Percentiles rank a stretch among this genome's conserved stretches.
Evolutionary conservation across 2,888 invertebrate genomes (phyloP).

Genomic region (Steinernema carpocapsae): DNA sequence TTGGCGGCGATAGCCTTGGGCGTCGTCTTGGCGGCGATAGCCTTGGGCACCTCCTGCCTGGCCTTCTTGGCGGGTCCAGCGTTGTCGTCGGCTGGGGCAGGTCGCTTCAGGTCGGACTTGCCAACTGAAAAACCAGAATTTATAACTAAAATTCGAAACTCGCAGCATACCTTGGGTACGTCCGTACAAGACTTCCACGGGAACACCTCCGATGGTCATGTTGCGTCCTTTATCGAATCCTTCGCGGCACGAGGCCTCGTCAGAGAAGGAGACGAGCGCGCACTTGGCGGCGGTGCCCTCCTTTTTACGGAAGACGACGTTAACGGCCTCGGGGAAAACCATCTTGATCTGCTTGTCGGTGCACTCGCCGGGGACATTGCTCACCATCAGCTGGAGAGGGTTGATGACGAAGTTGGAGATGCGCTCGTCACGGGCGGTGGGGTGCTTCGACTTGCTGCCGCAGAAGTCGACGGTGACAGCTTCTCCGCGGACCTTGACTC

Average conservation of each 20-base stretch:
- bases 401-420: slow-evolving; percentile 18
- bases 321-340: slow-evolving; percentile 15
- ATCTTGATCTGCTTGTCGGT: slow-evolving; percentile 19
- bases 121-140: neutral
- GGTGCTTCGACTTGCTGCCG: slow-evolving; percentile 43
- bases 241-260: slow-evolving; percentile 15
- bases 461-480: slow-evolving; percentile 54
- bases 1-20: too few relatives aligned
- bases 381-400: slow-evolving; percentile 27
- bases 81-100: slow-evolving; percentile 7
- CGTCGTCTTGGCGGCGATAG: too few relatives aligned
- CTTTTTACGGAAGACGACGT: slow-evolving; percentile 12
- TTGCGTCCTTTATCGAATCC: slow-evolving; percentile 27
- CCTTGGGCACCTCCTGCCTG: neutral
- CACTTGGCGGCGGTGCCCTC: neutral
- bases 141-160: neutral
- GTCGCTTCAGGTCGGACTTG: neutral
- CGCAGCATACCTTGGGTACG: neutral
- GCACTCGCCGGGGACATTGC: slow-evolving; percentile 28
- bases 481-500: slow-evolving; percentile 43
- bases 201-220: slow-evolving; percentile 25
- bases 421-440: slow-evolving; percentile 13
- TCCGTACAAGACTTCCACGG: slow-evolving; percentile 17
- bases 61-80: slow-evolving; percentile 14
- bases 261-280: neutral